Percentiles rank a stretch among this genome's conserved stretches.
Evolutionary conservation across 2,113 vertebrate genomes (phyloP).

Genomic region (Rutilus rutilus): DNA sequence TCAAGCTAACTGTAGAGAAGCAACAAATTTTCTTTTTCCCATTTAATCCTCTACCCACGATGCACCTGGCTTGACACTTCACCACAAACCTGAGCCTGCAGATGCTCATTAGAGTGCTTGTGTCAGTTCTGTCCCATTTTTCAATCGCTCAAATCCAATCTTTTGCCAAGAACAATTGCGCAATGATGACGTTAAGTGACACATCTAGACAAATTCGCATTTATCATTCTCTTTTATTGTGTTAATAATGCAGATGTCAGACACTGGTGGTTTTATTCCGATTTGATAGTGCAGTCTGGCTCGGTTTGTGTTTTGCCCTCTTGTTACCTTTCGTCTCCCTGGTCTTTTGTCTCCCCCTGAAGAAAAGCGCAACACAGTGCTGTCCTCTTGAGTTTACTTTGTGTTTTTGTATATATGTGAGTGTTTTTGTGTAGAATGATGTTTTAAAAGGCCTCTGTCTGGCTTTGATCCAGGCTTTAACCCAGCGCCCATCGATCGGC

Average conservation of each 20-base stretch:
- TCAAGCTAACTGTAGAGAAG: slow-evolving; percentile 17
- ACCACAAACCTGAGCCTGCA: slow-evolving; percentile 5
- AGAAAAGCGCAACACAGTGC: not conserved
- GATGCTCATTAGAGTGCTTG: slow-evolving; percentile 37
- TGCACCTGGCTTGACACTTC: slow-evolving; percentile 42
- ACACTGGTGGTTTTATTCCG: slow-evolving; percentile 42
- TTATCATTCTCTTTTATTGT: slow-evolving; percentile 70
- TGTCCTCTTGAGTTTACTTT: slow-evolving; percentile 3
- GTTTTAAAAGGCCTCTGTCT: slow-evolving; percentile 48
- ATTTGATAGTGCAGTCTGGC: slow-evolving; percentile 19
- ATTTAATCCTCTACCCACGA: slow-evolving; percentile 34
- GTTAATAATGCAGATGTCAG: slow-evolving; percentile 68
- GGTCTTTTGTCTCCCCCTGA: not conserved
- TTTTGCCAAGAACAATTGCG: slow-evolving; percentile 29
- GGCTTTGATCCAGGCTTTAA: slow-evolving; percentile 48
- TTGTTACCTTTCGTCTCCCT: not conserved
- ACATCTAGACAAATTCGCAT: slow-evolving; percentile 56
- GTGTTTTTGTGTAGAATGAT: slow-evolving; percentile 36
- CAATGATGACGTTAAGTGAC: slow-evolving; percentile 36
- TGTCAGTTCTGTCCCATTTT: slow-evolving; percentile 15
- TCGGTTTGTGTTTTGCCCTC: not conserved
- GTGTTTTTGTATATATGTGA: slow-evolving; percentile 4
- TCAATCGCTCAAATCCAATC: slow-evolving; percentile 32
- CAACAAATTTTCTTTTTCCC: not conserved
- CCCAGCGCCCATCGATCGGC: slow-evolving; percentile 48